Evolutionary conservation across 2,888 invertebrate species (phyloP), one percentile per base, ranked within the genome.

Genomic region (Melinaea marsaeus): DNA sequence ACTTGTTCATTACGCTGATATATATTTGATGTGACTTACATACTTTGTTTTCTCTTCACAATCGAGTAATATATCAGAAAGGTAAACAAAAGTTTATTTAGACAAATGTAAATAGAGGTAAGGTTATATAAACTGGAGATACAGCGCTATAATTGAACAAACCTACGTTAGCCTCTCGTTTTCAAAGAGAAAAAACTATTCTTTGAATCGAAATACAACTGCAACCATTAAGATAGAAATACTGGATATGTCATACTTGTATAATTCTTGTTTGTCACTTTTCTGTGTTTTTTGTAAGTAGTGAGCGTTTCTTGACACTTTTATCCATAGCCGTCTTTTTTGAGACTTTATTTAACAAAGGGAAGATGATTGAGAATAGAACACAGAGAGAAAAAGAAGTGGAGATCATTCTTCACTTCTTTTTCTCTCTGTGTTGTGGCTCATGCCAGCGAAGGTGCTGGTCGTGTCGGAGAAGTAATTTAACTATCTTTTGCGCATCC

Each of bases 121-220:
- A 51, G 55, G 51, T 45, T 42, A 54, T 62, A 64, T 64, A 67
- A 61, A 68, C 69, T 68, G 32, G 51, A 51, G 22, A 51, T 32
- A 51, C 51, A 51, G 51, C 22, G 32, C 51, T 51, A 32, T 51
- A 51, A 51, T 51, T 51, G 51, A 67, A 64, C 60, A 61, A 60
- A 57, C 46, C 60, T 48, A 60, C 35, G 57, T 64, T 63, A 61
- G 65, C 63, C 64, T 48, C 60, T 56, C 58, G 51, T 58, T 66
- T 67, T 64, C 65, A 66, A 68, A 64, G 62, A 63, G 60, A 66
- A 69, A 72, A 72, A 68, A 61, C 67, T 69, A 71, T 69, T 69
- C 65, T 71, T 71, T 66, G 65, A 57, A 69, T 62, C 57, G 60
- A 68, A 71, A 68, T 66, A 62, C 32, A 51, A 51, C 51, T 51